Evolutionary conservation across 1,140 invertebrate genomes (phyloP).

Genomic region (Musca domestica): DNA sequence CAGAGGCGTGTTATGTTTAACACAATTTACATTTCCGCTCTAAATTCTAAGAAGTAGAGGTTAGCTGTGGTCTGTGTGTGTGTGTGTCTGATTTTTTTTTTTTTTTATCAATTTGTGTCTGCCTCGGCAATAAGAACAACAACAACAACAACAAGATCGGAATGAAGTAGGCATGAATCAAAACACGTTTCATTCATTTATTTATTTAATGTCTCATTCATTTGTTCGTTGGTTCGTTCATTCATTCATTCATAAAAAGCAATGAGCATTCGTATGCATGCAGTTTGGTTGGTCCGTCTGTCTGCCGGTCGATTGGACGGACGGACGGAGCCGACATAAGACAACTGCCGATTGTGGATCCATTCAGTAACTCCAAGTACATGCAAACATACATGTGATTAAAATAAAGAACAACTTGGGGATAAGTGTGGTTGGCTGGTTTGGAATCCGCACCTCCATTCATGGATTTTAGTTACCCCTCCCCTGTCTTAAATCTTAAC

Average conservation of each 20-base stretch:
- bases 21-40: conserved; percentile 49
- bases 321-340: not conserved
- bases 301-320: not conserved
- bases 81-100: not conserved
- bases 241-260: not conserved
- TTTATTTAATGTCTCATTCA: conserved; percentile 14
- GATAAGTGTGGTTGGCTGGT: too few relatives aligned
- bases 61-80: not conserved
- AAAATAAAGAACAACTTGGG: not conserved
- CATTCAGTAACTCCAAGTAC: not conserved
- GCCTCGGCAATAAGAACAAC: not conserved
- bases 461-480: too few relatives aligned
- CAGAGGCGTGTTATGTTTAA: conserved; percentile 1
- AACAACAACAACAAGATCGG: not conserved
- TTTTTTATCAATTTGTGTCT: conserved; percentile 23
- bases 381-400: not conserved
- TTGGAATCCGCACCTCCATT: too few relatives aligned
- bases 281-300: too few relatives aligned
- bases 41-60: conserved; percentile 36
- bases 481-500: too few relatives aligned
- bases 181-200: not conserved
- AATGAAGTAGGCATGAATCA: too few relatives aligned
- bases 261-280: not conserved
- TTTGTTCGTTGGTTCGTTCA: not conserved
- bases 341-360: not conserved